Evolutionary conservation across 2,113 vertebrate genomes (phyloP).

Genomic region (Origma solitaria): DNA sequence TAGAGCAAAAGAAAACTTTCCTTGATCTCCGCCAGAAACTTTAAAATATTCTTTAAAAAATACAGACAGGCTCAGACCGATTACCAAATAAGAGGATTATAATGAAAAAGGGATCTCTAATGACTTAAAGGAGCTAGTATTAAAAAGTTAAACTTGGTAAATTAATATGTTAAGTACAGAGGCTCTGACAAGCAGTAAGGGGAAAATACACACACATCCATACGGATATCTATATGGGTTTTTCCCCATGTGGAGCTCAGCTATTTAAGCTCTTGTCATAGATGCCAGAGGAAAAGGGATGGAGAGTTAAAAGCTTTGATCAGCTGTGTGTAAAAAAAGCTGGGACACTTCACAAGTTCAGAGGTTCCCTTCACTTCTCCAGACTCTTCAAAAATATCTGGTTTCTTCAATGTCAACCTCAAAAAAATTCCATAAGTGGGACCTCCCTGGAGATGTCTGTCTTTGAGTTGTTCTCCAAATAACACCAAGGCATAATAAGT

Average conservation of each 20-base stretch:
- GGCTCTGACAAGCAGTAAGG: constrained; percentile 7
- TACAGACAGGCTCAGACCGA: constrained; percentile 34
- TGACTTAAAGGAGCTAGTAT: constrained; percentile 33
- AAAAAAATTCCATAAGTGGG: neutral
- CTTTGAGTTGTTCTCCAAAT: constrained; percentile 10
- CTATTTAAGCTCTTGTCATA: constrained; percentile 51
- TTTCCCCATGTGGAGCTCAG: neutral
- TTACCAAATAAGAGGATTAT: constrained; percentile 63
- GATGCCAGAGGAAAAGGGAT: neutral
- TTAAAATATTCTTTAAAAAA: neutral
- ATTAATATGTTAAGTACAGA: constrained; percentile 45
- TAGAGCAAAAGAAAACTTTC: constrained; percentile 36
- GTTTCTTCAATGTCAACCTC: neutral
- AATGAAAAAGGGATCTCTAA: constrained; percentile 5
- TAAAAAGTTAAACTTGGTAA: constrained; percentile 47
- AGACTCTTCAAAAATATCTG: neutral
- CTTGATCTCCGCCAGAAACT: constrained; percentile 26
- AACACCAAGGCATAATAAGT: neutral
- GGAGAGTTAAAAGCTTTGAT: constrained; percentile 41
- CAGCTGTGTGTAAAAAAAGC: neutral
- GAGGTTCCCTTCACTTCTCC: neutral
- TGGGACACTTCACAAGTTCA: neutral
- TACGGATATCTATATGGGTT: neutral
- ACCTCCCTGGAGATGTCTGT: neutral
- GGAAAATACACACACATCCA: neutral